Percentiles rank a stretch among this genome's conserved stretches.
Conservation (phyloP, 2,888 invertebrate species). For the Anaspis maculata region DNA sequence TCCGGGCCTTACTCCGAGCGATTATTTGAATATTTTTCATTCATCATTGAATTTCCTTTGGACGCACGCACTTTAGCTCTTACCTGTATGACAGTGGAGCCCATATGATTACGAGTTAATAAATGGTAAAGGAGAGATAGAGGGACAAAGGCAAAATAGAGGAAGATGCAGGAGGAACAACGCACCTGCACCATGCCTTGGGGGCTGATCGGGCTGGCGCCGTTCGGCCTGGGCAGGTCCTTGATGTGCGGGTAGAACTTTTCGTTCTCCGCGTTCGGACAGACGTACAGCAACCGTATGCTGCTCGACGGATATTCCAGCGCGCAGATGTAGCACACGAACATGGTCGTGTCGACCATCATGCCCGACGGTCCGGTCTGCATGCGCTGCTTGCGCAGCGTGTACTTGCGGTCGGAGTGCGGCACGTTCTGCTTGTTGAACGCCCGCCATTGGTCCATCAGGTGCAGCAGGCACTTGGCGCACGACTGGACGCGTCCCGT, state of each 20-base stretch:
- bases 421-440: constrained; percentile 58
- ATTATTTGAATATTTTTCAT: too few species aligned
- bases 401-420: constrained; percentile 71
- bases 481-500: constrained; percentile 69
- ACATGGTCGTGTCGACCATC: constrained; percentile 60
- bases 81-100: too few species aligned
- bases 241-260: constrained; percentile 87
- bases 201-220: constrained; percentile 82
- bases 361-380: too few species aligned
- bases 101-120: too few species aligned
- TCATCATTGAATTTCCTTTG: too few species aligned
- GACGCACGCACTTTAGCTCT: too few species aligned
- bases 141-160: too few species aligned
- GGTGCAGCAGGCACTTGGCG: constrained; percentile 73
- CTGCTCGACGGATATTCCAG: constrained; percentile 71
- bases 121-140: too few species aligned
- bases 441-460: constrained; percentile 81
- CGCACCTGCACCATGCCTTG: constrained; percentile 86
- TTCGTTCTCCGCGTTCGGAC: constrained; percentile 75
- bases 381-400: constrained; percentile 67
- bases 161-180: constrained; percentile 80
- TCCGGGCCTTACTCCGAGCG: too few species aligned
- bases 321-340: constrained; percentile 87
- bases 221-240: constrained; percentile 68
- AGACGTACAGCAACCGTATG: constrained; percentile 75